Conservation (phyloP, 2,113 vertebrate species). For the Phrynosoma platyrhinos region DNA sequence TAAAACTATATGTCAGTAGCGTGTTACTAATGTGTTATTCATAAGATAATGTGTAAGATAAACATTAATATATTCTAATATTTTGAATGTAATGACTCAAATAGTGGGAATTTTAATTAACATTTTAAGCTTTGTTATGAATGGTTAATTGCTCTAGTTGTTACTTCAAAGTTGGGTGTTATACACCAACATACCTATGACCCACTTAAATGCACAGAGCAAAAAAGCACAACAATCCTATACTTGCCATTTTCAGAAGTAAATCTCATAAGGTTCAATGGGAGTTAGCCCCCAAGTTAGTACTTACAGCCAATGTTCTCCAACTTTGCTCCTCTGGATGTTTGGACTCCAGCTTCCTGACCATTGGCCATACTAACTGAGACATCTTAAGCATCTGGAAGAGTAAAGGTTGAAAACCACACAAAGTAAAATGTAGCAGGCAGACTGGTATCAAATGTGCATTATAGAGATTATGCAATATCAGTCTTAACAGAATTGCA, state of each 20-base stretch:
- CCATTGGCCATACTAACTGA: too few relatives aligned
- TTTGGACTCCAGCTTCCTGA: neutral
- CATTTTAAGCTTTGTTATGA: neutral
- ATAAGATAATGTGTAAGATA: neutral
- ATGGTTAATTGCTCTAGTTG: neutral
- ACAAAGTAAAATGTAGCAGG: too few relatives aligned
- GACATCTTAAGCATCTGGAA: too few relatives aligned
- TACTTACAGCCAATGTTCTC: neutral
- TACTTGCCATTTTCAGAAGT: neutral
- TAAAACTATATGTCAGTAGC: neutral
- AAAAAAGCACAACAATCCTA: neutral
- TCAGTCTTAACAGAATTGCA: too few relatives aligned
- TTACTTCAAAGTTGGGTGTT: conserved; percentile 6
- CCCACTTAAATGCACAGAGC: neutral
- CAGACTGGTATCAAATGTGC: too few relatives aligned
- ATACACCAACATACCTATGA: neutral
- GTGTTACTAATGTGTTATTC: neutral
- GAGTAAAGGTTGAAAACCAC: too few relatives aligned
- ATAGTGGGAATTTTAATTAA: neutral
- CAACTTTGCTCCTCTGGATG: too few relatives aligned
- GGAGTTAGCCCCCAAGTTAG: neutral
- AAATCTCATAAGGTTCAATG: neutral
- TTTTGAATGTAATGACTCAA: neutral
- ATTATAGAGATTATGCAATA: too few relatives aligned
- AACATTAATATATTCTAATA: neutral